Percentiles rank a stretch among this genome's conserved stretches.
Evolutionary conservation across 2,113 vertebrate genomes (phyloP).

Genomic region (Apus apus): DNA sequence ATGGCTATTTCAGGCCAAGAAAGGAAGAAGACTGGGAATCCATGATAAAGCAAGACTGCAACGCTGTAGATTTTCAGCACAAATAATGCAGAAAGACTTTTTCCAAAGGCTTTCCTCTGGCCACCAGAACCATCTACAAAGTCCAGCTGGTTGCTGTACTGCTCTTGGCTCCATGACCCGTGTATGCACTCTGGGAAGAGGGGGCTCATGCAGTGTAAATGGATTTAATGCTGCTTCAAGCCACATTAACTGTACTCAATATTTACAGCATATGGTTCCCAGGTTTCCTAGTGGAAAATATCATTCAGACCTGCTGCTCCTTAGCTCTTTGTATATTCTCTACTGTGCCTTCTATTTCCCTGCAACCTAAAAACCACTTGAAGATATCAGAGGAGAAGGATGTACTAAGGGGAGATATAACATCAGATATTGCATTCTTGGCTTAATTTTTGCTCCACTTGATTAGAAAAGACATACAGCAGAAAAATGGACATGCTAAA

Average conservation of each 20-base stretch:
- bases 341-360: neutral
- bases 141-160: constrained; percentile 18
- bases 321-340: neutral
- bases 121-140: neutral
- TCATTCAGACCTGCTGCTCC: neutral
- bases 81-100: neutral
- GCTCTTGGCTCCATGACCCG: constrained; percentile 29
- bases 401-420: neutral
- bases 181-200: neutral
- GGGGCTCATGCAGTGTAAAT: neutral
- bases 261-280: constrained; percentile 11
- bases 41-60: neutral
- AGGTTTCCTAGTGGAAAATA: constrained; percentile 20
- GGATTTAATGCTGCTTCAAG: constrained; percentile 51
- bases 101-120: neutral
- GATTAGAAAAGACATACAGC: neutral
- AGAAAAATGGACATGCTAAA: neutral
- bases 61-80: neutral
- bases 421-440: neutral
- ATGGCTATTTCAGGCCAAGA: neutral
- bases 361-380: neutral
- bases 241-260: constrained; percentile 22
- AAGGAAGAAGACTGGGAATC: neutral
- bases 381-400: neutral
- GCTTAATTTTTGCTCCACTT: fast-evolving